Conservation (phyloP, 1,140 invertebrate species). For the Eubasilissa regina region DNA sequence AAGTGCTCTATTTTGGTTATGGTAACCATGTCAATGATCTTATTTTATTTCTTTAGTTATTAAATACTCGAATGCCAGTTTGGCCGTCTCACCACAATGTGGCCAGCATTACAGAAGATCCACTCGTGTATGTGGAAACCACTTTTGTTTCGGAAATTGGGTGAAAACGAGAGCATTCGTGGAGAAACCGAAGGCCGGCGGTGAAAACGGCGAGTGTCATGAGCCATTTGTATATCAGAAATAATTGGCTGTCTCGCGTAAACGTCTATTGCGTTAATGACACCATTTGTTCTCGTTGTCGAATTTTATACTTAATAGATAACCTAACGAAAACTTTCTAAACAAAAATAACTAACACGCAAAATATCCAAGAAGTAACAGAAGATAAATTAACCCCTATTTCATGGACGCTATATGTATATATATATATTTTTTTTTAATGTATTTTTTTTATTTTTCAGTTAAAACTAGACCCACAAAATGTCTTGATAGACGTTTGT, state of each 20-base stretch:
- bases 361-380: too few species aligned
- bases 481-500: too few species aligned
- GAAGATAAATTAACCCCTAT: too few species aligned
- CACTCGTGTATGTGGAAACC: conserved; percentile 10
- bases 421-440: too few species aligned
- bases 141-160: conserved; percentile 52
- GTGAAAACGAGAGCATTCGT: conserved; percentile 55
- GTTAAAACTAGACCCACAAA: too few species aligned
- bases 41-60: not conserved
- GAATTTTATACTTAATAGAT: conserved; percentile 4
- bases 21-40: not conserved
- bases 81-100: not conserved
- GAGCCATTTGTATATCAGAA: conserved; percentile 18
- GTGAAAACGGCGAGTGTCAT: conserved; percentile 18
- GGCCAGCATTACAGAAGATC: conserved; percentile 9
- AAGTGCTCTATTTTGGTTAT: not conserved
- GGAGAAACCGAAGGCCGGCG: conserved; percentile 33
- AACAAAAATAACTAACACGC: too few species aligned
- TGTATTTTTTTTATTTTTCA: too few species aligned
- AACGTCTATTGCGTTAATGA: conserved; percentile 7
- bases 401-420: too few species aligned
- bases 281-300: conserved; percentile 2
- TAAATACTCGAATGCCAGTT: not conserved
- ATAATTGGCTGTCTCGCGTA: conserved; percentile 19
- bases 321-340: not conserved